These are phyloP conservation scores for Crocodylus rhombifer DNA, from an alignment of 2,797 vertebrate species.

Conservation along the genomic window DNA sequence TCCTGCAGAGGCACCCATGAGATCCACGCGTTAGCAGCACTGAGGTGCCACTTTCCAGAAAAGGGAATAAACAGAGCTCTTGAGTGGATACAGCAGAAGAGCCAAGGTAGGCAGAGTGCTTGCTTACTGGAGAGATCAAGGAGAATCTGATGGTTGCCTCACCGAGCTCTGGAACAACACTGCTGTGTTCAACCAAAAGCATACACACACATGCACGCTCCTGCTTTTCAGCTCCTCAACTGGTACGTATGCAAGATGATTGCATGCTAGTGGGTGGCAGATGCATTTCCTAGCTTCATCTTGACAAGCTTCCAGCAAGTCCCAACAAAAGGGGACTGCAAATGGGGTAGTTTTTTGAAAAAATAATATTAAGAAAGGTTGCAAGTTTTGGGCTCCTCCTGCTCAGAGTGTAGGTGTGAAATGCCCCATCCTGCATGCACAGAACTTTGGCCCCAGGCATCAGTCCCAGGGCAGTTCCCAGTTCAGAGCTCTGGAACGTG, in stretches of 20 bases:
- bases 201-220: accelerated
- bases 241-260: neutral
- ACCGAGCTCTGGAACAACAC: accelerated
- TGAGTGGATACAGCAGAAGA: neutral
- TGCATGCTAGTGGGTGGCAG: accelerated
- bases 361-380: neutral
- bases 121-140: accelerated
- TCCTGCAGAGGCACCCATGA: neutral
- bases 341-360: neutral
- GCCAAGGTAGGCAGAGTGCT: neutral
- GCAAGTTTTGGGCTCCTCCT: neutral
- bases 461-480: neutral
- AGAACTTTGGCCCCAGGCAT: neutral
- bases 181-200: neutral
- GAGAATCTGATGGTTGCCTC: too few relatives aligned
- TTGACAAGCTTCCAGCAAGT: neutral
- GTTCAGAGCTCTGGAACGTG: neutral
- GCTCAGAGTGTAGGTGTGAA: neutral
- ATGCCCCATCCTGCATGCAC: neutral
- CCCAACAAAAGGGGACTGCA: neutral
- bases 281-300: neutral
- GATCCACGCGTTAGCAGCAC: accelerated
- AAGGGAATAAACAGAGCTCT: neutral
- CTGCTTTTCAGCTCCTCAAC: neutral
- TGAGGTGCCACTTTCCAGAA: neutral